Conservation (phyloP, 2,113 vertebrate species). For the Eudorcas thomsonii region DNA sequence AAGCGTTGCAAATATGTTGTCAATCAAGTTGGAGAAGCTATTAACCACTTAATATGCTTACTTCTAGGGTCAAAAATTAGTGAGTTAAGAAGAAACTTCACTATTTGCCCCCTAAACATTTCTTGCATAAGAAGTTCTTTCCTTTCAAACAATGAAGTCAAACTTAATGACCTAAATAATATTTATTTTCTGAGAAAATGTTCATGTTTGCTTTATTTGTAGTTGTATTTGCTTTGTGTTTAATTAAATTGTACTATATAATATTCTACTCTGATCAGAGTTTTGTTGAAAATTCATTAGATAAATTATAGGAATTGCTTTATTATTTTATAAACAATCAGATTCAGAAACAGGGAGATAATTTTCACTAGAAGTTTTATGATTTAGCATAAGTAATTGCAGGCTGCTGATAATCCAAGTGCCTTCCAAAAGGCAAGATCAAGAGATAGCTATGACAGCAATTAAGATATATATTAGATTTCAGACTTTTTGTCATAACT, state of each 20-base stretch:
- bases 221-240: neutral
- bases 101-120: neutral
- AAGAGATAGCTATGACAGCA: neutral
- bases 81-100: neutral
- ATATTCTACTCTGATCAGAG: neutral
- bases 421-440: neutral
- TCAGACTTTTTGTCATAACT: neutral
- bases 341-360: neutral
- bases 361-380: neutral
- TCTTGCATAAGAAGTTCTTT: neutral
- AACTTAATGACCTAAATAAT: neutral
- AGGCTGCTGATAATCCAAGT: neutral
- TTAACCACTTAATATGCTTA: neutral
- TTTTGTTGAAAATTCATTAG: neutral
- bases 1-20: neutral
- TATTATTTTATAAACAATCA: neutral
- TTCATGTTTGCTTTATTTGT: neutral
- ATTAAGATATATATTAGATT: neutral
- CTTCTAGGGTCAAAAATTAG: neutral
- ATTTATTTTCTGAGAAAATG: neutral
- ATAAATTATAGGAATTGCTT: neutral
- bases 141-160: neutral
- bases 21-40: neutral
- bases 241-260: neutral
- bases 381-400: slow-evolving; percentile 12